These are phyloP conservation scores for Glossosoma conforme DNA, from an alignment of 1,140 invertebrate genomes.

Conservation along the genomic window DNA sequence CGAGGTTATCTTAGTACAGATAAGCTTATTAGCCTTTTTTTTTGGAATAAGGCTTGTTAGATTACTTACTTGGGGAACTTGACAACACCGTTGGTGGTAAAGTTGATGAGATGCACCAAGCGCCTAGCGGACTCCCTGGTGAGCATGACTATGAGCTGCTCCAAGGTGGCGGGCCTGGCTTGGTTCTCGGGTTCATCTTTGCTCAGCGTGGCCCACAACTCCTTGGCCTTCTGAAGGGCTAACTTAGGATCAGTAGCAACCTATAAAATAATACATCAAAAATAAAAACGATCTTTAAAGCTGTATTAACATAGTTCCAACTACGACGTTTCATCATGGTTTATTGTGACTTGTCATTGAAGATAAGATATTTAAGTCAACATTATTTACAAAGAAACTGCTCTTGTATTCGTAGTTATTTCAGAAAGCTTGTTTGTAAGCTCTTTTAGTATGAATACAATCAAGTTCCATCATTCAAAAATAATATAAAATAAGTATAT, in stretches of 20 bases:
- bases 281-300: too few relatives aligned
- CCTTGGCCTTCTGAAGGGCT: constrained; percentile 66
- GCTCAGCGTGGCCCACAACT: constrained; percentile 64
- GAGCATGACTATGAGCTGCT: constrained; percentile 68
- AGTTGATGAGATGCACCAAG: constrained; percentile 72
- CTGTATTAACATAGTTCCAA: too few relatives aligned
- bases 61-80: constrained; percentile 53
- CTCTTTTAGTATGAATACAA: too few relatives aligned
- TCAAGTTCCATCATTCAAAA: too few relatives aligned
- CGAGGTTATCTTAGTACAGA: background rate
- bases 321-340: too few relatives aligned
- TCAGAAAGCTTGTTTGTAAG: too few relatives aligned
- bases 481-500: too few relatives aligned
- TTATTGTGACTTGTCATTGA: too few relatives aligned
- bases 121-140: constrained; percentile 67
- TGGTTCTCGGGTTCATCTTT: constrained; percentile 77
- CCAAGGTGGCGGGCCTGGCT: constrained; percentile 66
- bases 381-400: too few relatives aligned
- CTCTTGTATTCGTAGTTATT: too few relatives aligned
- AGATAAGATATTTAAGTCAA: too few relatives aligned
- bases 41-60: background rate
- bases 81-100: constrained; percentile 49
- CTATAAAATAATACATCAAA: constrained; percentile 40
- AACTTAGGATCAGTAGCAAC: constrained; percentile 69
- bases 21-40: background rate